A percentile compares a stretch with the other conserved stretches of the same genome.
phyloP scores from a whole-genome alignment of 2,113 vertebrate genomes.

The Carollia perspicillata region DNA sequence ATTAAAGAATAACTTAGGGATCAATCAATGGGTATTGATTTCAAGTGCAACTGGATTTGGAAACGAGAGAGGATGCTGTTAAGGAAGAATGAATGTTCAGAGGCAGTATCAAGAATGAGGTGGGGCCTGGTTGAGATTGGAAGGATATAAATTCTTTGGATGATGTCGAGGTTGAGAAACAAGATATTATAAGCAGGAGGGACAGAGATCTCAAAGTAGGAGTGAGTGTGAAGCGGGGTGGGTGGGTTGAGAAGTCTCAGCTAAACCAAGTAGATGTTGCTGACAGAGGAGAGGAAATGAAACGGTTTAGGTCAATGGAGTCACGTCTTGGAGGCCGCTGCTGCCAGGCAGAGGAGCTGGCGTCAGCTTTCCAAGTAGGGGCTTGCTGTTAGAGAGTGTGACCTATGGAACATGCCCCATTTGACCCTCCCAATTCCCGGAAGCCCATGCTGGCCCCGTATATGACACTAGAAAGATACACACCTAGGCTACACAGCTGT shows the following conservation, averaged over 20 bases:
- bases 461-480: neutral
- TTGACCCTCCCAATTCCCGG: neutral
- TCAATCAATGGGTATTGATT: neutral
- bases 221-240: too few relatives aligned
- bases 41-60: neutral
- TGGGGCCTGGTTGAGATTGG: neutral
- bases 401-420: too few relatives aligned
- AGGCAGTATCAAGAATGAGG: neutral
- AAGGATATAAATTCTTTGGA: neutral
- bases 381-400: neutral
- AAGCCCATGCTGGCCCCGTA: neutral
- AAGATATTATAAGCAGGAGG: neutral
- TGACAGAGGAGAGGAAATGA: neutral
- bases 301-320: neutral
- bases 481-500: too few relatives aligned
- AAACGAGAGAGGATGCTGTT: neutral
- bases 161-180: neutral
- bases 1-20: neutral
- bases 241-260: neutral
- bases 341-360: neutral
- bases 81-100: neutral
- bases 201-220: neutral
- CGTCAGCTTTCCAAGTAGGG: neutral
- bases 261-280: neutral
- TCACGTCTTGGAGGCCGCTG: neutral